Conservation (phyloP, 1,140 invertebrate species). For the Cataglyphis hispanica region DNA sequence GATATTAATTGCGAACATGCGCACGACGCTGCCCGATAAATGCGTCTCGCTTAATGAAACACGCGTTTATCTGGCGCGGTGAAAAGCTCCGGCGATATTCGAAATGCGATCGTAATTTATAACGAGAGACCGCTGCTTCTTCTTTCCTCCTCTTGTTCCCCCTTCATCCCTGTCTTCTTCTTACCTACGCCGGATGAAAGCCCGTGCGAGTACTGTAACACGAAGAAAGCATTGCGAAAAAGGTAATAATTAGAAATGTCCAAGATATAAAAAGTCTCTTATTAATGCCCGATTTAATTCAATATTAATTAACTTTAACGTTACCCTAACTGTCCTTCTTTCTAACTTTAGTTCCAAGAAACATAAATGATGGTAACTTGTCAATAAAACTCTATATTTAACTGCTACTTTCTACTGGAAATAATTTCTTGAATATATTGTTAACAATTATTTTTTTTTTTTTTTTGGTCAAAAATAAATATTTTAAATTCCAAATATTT, state of each 20-base stretch:
- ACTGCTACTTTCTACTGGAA: background rate
- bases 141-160: conserved; percentile 29
- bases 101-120: conserved; percentile 51
- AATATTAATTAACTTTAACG: conserved; percentile 55
- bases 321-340: conserved; percentile 7
- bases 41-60: conserved; percentile 60
- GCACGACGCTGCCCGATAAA: conserved; percentile 55
- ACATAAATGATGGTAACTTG: background rate
- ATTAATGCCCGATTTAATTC: conserved; percentile 49
- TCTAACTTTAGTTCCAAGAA: background rate
- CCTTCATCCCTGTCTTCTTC: conserved; percentile 8
- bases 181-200: background rate
- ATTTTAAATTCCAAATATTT: background rate
- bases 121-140: background rate
- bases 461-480: background rate
- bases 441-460: background rate
- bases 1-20: conserved; percentile 64
- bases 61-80: conserved; percentile 59
- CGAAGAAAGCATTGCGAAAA: conserved; percentile 19
- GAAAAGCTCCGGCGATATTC: conserved; percentile 47
- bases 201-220: conserved; percentile 43
- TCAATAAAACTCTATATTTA: background rate
- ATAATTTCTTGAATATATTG: background rate
- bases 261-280: conserved; percentile 47
- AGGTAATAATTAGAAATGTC: conserved; percentile 38